These are phyloP conservation scores for Chaetogeoica ovagalla DNA, from an alignment of 2,888 invertebrate genomes.

Conservation along the genomic window DNA sequence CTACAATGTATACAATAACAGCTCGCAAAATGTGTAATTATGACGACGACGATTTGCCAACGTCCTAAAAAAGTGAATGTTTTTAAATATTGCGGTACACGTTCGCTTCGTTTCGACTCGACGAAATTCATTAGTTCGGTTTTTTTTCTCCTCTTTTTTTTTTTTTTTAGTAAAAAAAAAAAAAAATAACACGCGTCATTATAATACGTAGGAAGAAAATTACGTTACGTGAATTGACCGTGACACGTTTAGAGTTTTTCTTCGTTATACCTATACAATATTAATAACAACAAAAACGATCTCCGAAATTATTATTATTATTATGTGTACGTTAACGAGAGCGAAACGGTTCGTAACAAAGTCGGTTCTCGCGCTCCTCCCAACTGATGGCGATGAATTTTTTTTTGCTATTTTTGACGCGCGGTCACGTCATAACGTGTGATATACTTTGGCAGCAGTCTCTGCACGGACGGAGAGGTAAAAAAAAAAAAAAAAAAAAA, in stretches of 20 bases:
- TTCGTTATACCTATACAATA: neutral
- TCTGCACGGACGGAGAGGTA: no score
- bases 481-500: no score
- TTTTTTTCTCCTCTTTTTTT: no score
- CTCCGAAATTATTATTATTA: no score
- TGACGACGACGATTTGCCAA: slow-evolving; percentile 19
- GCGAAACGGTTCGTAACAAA: neutral
- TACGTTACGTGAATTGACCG: neutral
- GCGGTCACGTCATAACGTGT: neutral
- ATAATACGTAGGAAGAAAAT: no score
- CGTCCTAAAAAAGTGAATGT: slow-evolving; percentile 40
- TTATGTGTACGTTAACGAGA: neutral
- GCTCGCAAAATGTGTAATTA: neutral
- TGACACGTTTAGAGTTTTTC: slow-evolving; percentile 12
- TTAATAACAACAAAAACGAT: no score
- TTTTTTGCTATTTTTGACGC: neutral
- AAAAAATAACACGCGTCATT: no score
- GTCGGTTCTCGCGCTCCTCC: no score
- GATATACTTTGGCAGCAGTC: no score
- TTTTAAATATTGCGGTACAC: neutral
- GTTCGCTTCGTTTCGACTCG: neutral
- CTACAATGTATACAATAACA: neutral
- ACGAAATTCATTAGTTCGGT: neutral
- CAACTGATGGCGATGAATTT: no score
- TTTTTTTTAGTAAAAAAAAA: no score